phyloP scores from a whole-genome alignment of 1,140 invertebrate species.

The Plectrocnemia conspersa region DNA sequence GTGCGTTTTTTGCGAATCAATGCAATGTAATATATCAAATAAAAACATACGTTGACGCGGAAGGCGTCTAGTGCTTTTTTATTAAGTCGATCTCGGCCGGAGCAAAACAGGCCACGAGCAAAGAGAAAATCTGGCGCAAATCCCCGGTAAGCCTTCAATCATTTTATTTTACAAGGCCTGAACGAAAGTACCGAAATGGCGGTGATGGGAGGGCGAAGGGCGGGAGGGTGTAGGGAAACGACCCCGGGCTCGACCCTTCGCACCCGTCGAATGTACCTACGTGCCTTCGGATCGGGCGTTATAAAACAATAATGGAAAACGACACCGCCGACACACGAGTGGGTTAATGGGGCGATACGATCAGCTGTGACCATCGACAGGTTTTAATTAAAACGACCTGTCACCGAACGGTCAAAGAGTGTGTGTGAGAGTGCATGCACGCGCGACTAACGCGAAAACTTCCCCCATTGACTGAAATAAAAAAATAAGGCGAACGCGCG shows the following conservation, averaged over 20 bases:
- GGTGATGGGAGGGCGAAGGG: neutral
- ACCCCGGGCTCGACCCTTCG: constrained; percentile 5
- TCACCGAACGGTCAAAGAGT: too few species aligned
- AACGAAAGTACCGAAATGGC: neutral
- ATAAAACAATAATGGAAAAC: constrained; percentile 2
- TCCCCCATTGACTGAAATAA: too few species aligned
- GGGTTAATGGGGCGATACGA: constrained; percentile 17
- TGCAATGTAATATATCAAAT: too few species aligned
- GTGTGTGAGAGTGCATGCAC: too few species aligned
- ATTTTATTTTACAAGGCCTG: neutral
- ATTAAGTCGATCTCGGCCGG: too few species aligned
- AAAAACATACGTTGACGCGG: too few species aligned
- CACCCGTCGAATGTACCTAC: constrained; percentile 11
- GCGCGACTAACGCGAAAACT: too few species aligned
- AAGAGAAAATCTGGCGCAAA: neutral
- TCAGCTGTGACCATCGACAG: constrained; percentile 13
- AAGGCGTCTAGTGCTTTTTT: too few species aligned
- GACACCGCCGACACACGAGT: constrained; percentile 2
- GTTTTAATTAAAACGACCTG: too few species aligned
- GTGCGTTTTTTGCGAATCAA: too few species aligned
- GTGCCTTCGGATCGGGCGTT: neutral
- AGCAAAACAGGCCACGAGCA: too few species aligned
- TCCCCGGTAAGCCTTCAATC: neutral
- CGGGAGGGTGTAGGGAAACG: constrained; percentile 1
- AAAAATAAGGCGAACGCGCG: too few species aligned